Evolutionary conservation across 2,888 invertebrate genomes (phyloP).

Genomic region (Hyppa rectilinea): DNA sequence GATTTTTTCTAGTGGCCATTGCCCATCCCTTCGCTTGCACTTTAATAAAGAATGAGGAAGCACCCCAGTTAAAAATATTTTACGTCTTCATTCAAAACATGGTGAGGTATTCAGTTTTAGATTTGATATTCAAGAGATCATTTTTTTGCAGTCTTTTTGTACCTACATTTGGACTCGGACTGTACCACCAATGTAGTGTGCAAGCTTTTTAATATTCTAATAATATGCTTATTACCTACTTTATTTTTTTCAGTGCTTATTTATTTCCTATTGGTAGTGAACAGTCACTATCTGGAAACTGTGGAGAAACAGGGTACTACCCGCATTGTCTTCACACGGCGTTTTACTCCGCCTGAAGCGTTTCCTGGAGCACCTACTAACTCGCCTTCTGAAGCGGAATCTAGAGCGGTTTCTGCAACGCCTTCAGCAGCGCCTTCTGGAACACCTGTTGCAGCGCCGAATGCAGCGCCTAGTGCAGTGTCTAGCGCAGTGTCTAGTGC

Average conservation of each 20-base stretch:
- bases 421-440: too few species aligned
- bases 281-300: slow-evolving; percentile 57
- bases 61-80: background rate
- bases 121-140: background rate
- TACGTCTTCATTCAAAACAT: background rate
- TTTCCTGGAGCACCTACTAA: too few species aligned
- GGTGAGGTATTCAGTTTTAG: background rate
- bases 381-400: background rate
- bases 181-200: background rate
- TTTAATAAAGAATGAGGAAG: background rate
- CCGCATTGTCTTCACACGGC: background rate
- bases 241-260: slow-evolving; percentile 73
- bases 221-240: too few species aligned
- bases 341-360: background rate
- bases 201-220: too few species aligned
- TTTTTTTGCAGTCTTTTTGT: background rate
- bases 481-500: background rate
- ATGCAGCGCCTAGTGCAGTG: background rate
- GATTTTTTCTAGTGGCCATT: too few species aligned
- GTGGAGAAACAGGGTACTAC: background rate
- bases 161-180: background rate
- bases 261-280: slow-evolving; percentile 70
- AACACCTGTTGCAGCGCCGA: background rate
- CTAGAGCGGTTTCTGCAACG: background rate
- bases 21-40: background rate